Evolutionary conservation across 2,797 vertebrate genomes (phyloP).

Genomic region (Danio kyathit): DNA sequence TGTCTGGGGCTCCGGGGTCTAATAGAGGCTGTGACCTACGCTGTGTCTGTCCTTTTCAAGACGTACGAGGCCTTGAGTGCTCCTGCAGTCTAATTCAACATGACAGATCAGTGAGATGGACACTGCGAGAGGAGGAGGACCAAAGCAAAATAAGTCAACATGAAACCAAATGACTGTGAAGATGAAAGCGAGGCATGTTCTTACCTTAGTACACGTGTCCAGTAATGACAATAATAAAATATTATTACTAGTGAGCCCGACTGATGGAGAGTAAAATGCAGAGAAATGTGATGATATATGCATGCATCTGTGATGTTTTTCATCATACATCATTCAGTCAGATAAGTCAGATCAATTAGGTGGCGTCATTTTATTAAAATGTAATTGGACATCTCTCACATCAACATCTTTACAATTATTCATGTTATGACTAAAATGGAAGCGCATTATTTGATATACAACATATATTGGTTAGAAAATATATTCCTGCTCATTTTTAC

Average conservation of each 20-base stretch:
- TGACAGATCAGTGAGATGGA: constrained; percentile 44
- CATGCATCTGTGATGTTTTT: neutral
- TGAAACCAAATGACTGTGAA: constrained; percentile 24
- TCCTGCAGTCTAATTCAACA: constrained; percentile 52
- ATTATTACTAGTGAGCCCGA: constrained; percentile 1
- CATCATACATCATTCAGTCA: constrained; percentile 10
- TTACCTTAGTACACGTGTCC: neutral
- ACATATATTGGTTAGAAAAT: constrained; percentile 60
- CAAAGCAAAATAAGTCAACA: constrained; percentile 5
- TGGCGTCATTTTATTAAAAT: constrained; percentile 64
- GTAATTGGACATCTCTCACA: constrained; percentile 60
- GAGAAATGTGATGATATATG: neutral
- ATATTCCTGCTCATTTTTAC: constrained; percentile 54
- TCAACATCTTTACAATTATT: constrained; percentile 60
- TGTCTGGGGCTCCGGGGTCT: neutral
- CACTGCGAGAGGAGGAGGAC: neutral
- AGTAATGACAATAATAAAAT: constrained; percentile 27
- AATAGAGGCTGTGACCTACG: constrained; percentile 24
- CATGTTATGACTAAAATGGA: constrained; percentile 62
- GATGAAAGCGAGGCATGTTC: constrained; percentile 30
- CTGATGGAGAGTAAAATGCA: neutral
- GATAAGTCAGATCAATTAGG: neutral
- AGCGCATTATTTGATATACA: constrained; percentile 56
- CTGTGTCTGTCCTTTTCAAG: constrained; percentile 54
- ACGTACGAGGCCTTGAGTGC: constrained; percentile 22